Base-by-base conservation (phyloP, 2,888 invertebrate genomes). In the Hypsopygia costalis region DNA sequence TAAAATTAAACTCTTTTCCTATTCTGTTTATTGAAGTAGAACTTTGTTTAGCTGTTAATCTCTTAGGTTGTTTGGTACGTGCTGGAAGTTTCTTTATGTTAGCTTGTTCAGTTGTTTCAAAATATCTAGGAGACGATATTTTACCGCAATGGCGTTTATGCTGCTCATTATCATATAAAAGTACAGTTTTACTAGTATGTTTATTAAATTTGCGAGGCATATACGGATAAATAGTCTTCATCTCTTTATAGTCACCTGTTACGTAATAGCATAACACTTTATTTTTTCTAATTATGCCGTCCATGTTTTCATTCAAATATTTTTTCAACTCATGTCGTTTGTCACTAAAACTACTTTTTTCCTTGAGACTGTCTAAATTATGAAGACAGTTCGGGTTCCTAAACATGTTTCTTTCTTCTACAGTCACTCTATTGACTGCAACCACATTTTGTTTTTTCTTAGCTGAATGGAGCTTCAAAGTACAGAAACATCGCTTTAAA, bases 401-500 rank as follows among this genome's bases (percentile, higher is more conserved):
- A 20, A 5, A 12, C 28, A 8, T 32, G 4, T 16, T 22, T 10
- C 37, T 29, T 9, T 28, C 10, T 25, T 43, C 33, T 34, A 45
- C 28, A 8, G 21, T 10, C 2, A 43, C 21, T 40, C 50, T 47
- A 33, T 51, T 44, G 0, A 51, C 44, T 6, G 39, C 43, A n/a
- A 44, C 1, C 6, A 31, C 34, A 44, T 46, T 30, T 30, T 9
- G 22, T 39, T 29, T 20, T 34, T 34, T 41, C 36, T 6, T 22
- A 25, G 5, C 3, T 27, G 51, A 62, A 16, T 58, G 61, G 27
- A 64, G 44, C 49, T 62, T 62, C 5, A 60, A 44, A 7, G 63
- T 61, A 49, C 71, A 73, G 41, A 72, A 68, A 47, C 70, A 70
- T 50, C 63, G 60, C 48, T 62, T 68, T 27, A 76, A 51, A n/a